Evolutionary conservation across 2,797 vertebrate species (phyloP).

Genomic region (Lycodopsis pacificus): DNA sequence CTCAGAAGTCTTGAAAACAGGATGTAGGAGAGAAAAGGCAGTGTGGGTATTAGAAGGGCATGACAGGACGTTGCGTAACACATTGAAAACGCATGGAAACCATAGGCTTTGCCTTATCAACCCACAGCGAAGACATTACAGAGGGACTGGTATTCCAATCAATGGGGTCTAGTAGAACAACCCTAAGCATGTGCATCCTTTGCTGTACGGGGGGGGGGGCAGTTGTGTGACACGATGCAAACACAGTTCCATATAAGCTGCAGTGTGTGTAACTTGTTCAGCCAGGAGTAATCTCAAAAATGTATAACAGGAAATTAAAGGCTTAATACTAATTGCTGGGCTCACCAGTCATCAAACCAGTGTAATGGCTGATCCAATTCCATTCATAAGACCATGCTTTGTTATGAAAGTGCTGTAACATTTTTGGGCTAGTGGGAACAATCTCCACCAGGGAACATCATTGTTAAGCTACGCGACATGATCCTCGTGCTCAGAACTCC

Average conservation of each 20-base stretch:
- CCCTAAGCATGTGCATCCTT: slow-evolving; percentile 7
- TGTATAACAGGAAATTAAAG: slow-evolving; percentile 36
- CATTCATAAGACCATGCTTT: slow-evolving; percentile 50
- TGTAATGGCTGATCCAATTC: slow-evolving; percentile 44
- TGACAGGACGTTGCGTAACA: slow-evolving; percentile 73
- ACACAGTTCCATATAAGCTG: slow-evolving; percentile 24
- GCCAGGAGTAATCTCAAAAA: slow-evolving; percentile 33
- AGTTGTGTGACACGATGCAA: slow-evolving; percentile 19
- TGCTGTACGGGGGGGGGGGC: neutral
- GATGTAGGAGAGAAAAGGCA: slow-evolving; percentile 77
- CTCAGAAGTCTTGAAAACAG: slow-evolving; percentile 79
- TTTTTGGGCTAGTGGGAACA: slow-evolving; percentile 19
- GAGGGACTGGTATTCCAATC: slow-evolving; percentile 26
- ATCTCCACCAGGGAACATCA: slow-evolving; percentile 29
- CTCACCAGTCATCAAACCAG: slow-evolving; percentile 43
- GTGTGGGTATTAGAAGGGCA: slow-evolving; percentile 71
- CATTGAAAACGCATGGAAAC: slow-evolving; percentile 71
- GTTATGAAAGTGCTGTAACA: slow-evolving; percentile 39
- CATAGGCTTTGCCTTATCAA: slow-evolving; percentile 66
- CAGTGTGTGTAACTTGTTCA: slow-evolving; percentile 5
- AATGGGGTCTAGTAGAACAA: slow-evolving; percentile 18
- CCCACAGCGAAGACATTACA: slow-evolving; percentile 46
- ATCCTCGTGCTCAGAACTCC: slow-evolving; percentile 29
- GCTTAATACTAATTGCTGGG: slow-evolving; percentile 35
- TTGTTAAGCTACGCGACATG: slow-evolving; percentile 38